phyloP scores from a whole-genome alignment of 2,113 vertebrate species.

The Tupaia tana region DNA sequence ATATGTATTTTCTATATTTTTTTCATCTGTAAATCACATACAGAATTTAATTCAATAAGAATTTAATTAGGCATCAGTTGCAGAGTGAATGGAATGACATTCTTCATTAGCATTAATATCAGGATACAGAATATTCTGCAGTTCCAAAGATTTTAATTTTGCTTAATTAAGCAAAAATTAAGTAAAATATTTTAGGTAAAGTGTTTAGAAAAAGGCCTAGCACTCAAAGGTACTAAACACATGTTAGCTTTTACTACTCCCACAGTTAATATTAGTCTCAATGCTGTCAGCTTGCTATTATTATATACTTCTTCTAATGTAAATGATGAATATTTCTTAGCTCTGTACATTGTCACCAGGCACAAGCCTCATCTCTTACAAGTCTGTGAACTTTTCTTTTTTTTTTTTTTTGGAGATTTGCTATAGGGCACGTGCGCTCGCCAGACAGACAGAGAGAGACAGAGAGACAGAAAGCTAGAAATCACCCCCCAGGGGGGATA shows the following conservation, averaged over 20 bases:
- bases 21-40: not conserved
- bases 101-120: not conserved
- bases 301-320: not conserved
- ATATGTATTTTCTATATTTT: not conserved
- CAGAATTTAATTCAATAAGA: not conserved
- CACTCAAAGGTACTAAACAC: not conserved
- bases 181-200: not conserved
- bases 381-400: not conserved
- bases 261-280: not conserved
- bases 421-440: too few relatives aligned
- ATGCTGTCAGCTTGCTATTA: not conserved
- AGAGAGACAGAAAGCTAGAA: too few relatives aligned
- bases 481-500: too few relatives aligned
- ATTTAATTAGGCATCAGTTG: not conserved
- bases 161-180: not conserved
- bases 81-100: not conserved
- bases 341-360: fast-evolving
- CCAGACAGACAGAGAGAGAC: too few relatives aligned
- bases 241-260: not conserved
- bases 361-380: not conserved
- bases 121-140: not conserved
- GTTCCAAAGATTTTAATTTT: not conserved
- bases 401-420: too few relatives aligned
- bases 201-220: not conserved
- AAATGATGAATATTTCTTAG: not conserved